Evolutionary conservation across 2,113 vertebrate species (phyloP).

Genomic region (Boleophthalmus pectinirostris): DNA sequence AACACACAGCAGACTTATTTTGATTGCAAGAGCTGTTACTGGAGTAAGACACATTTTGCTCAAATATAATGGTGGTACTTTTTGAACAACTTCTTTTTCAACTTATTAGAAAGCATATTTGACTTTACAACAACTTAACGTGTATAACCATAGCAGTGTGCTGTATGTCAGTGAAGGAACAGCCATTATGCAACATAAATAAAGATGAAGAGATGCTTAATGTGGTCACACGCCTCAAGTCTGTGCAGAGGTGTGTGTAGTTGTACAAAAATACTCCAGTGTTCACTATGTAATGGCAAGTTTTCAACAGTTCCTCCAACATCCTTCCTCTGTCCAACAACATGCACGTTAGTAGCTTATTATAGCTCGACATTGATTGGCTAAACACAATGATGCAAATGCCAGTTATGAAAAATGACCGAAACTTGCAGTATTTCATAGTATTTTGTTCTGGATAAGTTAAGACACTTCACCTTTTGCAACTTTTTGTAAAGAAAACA

Average conservation of each 20-base stretch:
- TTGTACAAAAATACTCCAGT: neutral
- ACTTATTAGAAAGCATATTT: neutral
- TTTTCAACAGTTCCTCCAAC: neutral
- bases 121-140: neutral
- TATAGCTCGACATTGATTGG: neutral
- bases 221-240: neutral
- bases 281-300: neutral
- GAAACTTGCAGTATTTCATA: neutral
- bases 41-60: no score
- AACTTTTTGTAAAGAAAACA: neutral
- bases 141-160: neutral
- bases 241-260: neutral
- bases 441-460: neutral
- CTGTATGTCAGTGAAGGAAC: neutral
- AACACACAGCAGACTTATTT: no score
- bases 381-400: neutral
- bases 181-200: no score
- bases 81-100: no score
- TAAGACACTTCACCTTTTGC: neutral
- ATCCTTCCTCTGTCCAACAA: neutral
- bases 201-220: neutral
- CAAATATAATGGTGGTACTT: neutral
- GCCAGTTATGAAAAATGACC: constrained; percentile 1
- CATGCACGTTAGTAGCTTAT: neutral
- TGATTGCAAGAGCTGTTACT: no score